Evolutionary conservation across 2,888 invertebrate genomes (phyloP).

Genomic region (Archaeoteleia sp.): DNA sequence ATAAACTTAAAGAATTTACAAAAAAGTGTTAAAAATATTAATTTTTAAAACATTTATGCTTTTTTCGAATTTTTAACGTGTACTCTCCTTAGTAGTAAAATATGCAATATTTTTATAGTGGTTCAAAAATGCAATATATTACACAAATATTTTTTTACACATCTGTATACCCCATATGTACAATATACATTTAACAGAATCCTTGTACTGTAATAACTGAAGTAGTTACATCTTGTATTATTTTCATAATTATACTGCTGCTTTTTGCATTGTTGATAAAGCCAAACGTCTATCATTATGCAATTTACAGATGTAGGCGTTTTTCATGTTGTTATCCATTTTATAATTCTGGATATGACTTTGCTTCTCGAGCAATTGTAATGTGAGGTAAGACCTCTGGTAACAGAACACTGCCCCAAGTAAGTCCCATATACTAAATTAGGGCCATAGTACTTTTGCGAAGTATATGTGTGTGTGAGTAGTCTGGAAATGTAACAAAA

Average conservation of each 20-base stretch:
- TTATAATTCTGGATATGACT: conserved; percentile 9
- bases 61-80: too few species aligned
- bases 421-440: conserved; percentile 94
- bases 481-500: conserved; percentile 77
- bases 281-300: too few species aligned
- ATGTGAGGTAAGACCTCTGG: conserved; percentile 77
- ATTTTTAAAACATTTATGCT: too few species aligned
- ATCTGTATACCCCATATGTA: not conserved
- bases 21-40: too few species aligned
- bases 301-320: conserved; percentile 19
- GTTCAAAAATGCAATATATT: conserved; percentile 25
- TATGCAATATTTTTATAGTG: too few species aligned
- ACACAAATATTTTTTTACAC: conserved; percentile 40
- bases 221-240: too few species aligned
- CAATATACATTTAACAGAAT: conserved; percentile 6
- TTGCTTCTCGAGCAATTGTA: conserved; percentile 6
- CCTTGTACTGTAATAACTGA: too few species aligned
- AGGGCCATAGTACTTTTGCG: conserved; percentile 95
- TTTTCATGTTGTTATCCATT: conserved; percentile 2
- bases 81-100: too few species aligned
- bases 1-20: too few species aligned
- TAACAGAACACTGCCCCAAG: conserved; percentile 90
- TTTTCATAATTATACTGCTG: too few species aligned
- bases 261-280: too few species aligned
- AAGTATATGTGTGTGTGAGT: conserved; percentile 90